Conservation (phyloP, 2,113 vertebrate genomes). For the Typhlomys cinereus region DNA sequence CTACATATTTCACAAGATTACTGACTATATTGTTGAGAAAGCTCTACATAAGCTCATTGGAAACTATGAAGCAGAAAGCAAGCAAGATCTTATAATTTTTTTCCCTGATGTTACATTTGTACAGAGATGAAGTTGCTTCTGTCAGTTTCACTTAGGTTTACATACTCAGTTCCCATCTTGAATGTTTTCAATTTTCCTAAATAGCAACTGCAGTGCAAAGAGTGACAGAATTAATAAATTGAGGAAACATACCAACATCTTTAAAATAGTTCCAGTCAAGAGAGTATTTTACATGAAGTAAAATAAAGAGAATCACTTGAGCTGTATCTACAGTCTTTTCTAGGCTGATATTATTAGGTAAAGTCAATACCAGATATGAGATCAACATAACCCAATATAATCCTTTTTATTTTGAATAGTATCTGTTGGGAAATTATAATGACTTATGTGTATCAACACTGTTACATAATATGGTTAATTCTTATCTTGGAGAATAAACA, state of each 20-base stretch:
- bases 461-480: slow-evolving; percentile 56
- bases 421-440: slow-evolving; percentile 24
- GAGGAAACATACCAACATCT: slow-evolving; percentile 21
- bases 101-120: slow-evolving; percentile 19
- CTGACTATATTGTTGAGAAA: background rate
- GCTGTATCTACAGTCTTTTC: background rate
- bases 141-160: slow-evolving; percentile 45
- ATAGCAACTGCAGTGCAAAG: slow-evolving; percentile 12
- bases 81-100: slow-evolving; percentile 8
- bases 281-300: background rate
- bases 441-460: background rate
- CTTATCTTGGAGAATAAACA: background rate
- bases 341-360: slow-evolving; percentile 12
- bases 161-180: background rate
- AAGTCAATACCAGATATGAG: background rate
- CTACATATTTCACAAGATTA: background rate
- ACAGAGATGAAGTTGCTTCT: slow-evolving; percentile 30
- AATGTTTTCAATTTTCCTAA: slow-evolving; percentile 64
- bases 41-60: background rate
- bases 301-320: slow-evolving; percentile 34
- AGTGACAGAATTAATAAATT: slow-evolving; percentile 54
- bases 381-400: background rate
- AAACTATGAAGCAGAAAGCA: background rate
- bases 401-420: slow-evolving; percentile 11
- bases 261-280: slow-evolving; percentile 8